Evolutionary conservation across 1,140 invertebrate species (phyloP).

Genomic region (Drosophila elegans): DNA sequence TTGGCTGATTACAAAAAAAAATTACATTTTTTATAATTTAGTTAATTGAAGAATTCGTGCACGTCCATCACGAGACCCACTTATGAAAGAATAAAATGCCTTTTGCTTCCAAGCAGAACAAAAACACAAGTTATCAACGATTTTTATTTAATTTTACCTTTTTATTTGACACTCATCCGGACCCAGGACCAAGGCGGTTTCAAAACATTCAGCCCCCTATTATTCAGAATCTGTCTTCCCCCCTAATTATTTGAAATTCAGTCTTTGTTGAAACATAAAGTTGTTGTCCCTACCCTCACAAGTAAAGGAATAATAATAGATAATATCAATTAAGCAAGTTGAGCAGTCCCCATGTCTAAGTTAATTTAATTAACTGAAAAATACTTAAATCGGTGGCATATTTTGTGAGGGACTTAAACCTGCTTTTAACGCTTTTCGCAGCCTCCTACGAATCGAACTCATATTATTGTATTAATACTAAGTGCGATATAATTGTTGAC

Average conservation of each 20-base stretch:
- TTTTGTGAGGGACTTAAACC: slow-evolving; percentile 27
- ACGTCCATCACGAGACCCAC: slow-evolving; percentile 22
- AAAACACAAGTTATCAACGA: slow-evolving; percentile 27
- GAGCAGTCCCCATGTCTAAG: slow-evolving; percentile 59
- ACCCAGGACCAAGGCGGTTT: slow-evolving; percentile 67
- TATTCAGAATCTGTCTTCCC: slow-evolving; percentile 3
- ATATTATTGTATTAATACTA: slow-evolving; percentile 48
- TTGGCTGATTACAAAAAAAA: slow-evolving; percentile 28
- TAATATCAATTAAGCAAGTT: slow-evolving; percentile 54
- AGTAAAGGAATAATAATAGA: slow-evolving; percentile 32
- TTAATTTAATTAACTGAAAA: slow-evolving; percentile 74
- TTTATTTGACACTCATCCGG: slow-evolving; percentile 6
- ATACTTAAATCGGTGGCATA: slow-evolving; percentile 37
- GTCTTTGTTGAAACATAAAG: slow-evolving; percentile 59
- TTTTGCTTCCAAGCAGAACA: slow-evolving; percentile 66
- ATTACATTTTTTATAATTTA: slow-evolving; percentile 56
- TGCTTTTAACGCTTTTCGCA: slow-evolving; percentile 49
- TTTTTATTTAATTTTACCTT: slow-evolving; percentile 20
- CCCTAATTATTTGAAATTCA: background rate
- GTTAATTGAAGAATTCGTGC: slow-evolving; percentile 64
- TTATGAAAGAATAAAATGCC: slow-evolving; percentile 71
- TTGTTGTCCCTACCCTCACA: slow-evolving; percentile 55
- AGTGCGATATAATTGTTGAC: slow-evolving; percentile 56
- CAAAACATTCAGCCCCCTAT: slow-evolving; percentile 30
- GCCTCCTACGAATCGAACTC: slow-evolving; percentile 49